Evolutionary conservation across 2,113 vertebrate genomes (phyloP), one percentile per base, ranked within the genome.

Genomic region (Mesocricetus auratus): DNA sequence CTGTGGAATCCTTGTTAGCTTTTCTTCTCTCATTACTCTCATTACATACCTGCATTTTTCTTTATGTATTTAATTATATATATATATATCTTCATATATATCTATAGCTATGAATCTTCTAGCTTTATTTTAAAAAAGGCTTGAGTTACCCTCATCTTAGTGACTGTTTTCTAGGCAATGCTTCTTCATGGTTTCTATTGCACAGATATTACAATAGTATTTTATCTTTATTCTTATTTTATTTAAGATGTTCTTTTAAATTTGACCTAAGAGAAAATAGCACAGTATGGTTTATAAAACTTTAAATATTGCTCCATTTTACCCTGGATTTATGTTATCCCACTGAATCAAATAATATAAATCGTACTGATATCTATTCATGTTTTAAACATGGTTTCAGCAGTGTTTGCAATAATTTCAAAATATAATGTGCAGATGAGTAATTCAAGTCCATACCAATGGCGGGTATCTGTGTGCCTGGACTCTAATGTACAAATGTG

Each of bases 401-500:
- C 36, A n/a, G 19, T 78, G 60, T 36, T 62, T 50, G 4, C 1
- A 60, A 47, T 16, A 85, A 90, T 90, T 89, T 90, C 39, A 4
- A 29, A 95, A 82, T n/a, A 19, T 50, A 50, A 12, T 3, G 21
- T 1, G 31, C 12, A 56, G 47, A 5, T 22, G 39, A 60, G 22
- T 47, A 83, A 50, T 68, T 31, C 74, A 87, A n/a, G 7, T 33
- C 6, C 45, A 66, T 39, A 24, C 4, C 17, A 64, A 11, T 36
- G 60, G 9, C 33, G 7, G 0, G 2, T 69, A 0, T 21, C 13
- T 45, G 9, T 64, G 11, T 39, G 4, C 47, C 6, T 31, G 1
- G 47, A n/a, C 21, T n/a, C 31, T 45, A 86, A 21, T 26, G 5
- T 47, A 82, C 19, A 75, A 71, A 13, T 60, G 8, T 19, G 7